Base-by-base conservation (phyloP, 1,140 invertebrate species). In the Hyles euphorbiae region DNA sequence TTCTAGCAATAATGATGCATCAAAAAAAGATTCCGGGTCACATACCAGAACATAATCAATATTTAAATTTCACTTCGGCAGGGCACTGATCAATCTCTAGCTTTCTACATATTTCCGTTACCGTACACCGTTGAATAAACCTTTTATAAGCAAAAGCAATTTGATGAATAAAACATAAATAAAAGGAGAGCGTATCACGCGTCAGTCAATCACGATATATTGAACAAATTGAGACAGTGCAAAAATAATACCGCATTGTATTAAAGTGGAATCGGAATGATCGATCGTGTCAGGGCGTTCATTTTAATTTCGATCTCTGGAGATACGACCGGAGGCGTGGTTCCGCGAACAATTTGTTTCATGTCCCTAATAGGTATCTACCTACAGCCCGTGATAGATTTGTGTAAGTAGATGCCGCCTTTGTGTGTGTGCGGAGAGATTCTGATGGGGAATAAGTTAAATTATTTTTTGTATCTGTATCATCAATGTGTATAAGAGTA, bases 241-340 rank as follows among this genome's bases (percentile, higher is more conserved):
- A 80, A 79, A 81, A 83, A 88, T 83, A 83, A 84, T 79, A 75
- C 74, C 63, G 67, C 70, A 76, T 88, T 81, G 78, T 86, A 86
- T 85, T 83, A 85, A 86, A 80, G 84, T 71, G 74, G 76, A 85
- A 83, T 85, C 70, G 74, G 73, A 85, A 87, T 88, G 85, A 88
- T 88, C 85, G 85, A 88, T 88, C 78, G 83, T 67, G 79, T 67
- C 70, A 76, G 82, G 78, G 84, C 81, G 85, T 87, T 79, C 81
- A 74, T 88, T 87, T 88, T 88, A 88, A 88, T 88, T 87, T 87
- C 78, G 83, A 88, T 85, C 76, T 76, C 70, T 59, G 70, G 70
- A 82, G 76, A 83, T 80, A 82, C 74, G 70, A 70, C 69, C 72
- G 82, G 72, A 80, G 85, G 83, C 83, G 82, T 85, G 83, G 81